Base-by-base conservation (phyloP, 1,140 invertebrate species). In the Lamellibrachia luymesi region DNA sequence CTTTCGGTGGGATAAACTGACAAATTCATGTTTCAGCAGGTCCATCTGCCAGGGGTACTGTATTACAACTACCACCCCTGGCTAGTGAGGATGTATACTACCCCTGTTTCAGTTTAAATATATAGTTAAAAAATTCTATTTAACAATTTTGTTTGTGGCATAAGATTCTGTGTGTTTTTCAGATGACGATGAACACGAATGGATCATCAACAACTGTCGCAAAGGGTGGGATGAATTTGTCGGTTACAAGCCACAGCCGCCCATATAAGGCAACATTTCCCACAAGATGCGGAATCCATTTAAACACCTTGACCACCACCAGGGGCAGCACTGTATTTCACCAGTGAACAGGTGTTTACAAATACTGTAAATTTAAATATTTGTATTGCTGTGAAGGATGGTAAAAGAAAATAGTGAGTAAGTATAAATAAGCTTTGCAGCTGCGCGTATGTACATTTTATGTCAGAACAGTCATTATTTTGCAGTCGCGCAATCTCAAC, bases 141-240 rank as follows among this genome's bases (percentile, higher is more conserved):
- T 38, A 38, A 38, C 38, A 38, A 38, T 38, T 38, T 38, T 38
- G 38, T 38, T 38, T 38, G 38, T 38, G 38, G 38, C 38, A 93
- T 90, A 93, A 50, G 7, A 27, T 92, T 51, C n/a, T 80, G 93
- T 93, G 90, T 94, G 51, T 93, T 92, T 95, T 95, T 4, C 94
- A 96, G 96, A 96, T 96, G 96, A 96, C 94, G 96, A 96, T 94
- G 96, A 96, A 94, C 96, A 96, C 94, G 95, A 95, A 92, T 96
- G 96, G 96, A 96, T 96, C 89, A 94, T 96, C 38, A 95, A 94
- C 93, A 96, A 95, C 2, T 96, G 96, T 94, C 93, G 96, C 50
- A 96, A 96, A 94, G 96, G 95, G 56, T 96, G 96, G 96, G 96
- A 96, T 94, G 96, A 96, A 93, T 95, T 95, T 93, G 95, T 96